These are phyloP conservation scores for Phrynosoma platyrhinos DNA, from an alignment of 2,113 vertebrate genomes.

Conservation along the genomic window DNA sequence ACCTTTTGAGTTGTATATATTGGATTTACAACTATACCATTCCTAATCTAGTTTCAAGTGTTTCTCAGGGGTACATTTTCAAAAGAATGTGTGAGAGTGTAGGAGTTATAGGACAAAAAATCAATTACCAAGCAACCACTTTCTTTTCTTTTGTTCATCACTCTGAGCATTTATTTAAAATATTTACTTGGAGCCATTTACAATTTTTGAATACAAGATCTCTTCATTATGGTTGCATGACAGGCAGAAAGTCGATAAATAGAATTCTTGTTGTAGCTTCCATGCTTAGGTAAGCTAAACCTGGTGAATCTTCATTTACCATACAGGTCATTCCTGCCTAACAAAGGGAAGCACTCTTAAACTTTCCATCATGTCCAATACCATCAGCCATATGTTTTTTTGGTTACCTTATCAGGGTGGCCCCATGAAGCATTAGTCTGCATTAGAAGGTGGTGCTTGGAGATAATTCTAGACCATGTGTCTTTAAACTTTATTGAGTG, in stretches of 20 bases:
- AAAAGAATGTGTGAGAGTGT: neutral
- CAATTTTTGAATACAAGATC: neutral
- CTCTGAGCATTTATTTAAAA: constrained; percentile 21
- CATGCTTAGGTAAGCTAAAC: neutral
- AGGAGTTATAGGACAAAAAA: neutral
- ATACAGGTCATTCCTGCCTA: neutral
- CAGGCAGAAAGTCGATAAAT: neutral
- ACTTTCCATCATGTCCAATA: neutral
- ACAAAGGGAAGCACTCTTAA: neutral
- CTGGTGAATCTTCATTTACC: neutral
- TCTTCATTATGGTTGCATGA: neutral
- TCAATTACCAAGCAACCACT: neutral
- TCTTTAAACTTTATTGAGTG: neutral
- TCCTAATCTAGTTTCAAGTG: constrained; percentile 15
- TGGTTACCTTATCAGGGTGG: neutral
- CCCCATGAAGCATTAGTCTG: too few relatives aligned
- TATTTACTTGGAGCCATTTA: neutral
- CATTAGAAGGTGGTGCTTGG: neutral
- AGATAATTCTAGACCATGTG: neutral
- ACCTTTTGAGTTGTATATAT: neutral
- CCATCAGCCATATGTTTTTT: neutral
- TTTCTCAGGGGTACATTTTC: constrained; percentile 21
- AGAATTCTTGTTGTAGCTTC: neutral
- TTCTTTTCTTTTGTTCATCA: constrained; percentile 20
- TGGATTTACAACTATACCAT: constrained; percentile 17